Base-by-base conservation (phyloP, 2,113 vertebrate species). In the Gallinago media region DNA sequence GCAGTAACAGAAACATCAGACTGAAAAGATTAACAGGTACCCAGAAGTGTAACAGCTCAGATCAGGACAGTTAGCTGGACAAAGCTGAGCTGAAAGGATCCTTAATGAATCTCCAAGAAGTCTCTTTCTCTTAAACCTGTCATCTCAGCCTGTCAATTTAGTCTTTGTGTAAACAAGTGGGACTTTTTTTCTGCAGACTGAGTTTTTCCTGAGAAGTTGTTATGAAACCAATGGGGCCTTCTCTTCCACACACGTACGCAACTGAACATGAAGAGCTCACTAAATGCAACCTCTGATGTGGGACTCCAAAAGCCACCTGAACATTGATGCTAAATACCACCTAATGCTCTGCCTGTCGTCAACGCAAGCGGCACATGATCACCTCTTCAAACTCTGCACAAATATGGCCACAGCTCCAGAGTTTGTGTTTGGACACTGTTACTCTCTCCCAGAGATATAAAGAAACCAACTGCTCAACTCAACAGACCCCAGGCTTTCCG, bases 321-420 rank as follows among this genome's bases (percentile, higher is more conserved):
- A 49, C 31, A 5, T 3, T 14, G 32, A 26, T 21, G 61, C 11
- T 27, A 42, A 67, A 61, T 18, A 36, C 25, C 46, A 62, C 5
- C 65, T 46, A 25, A 15, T 3, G 16, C 59, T 40, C 63, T 47
- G 11, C 2, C 23, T 26, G 31, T 1, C 31, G 32, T 1, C 58
- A 68, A 8, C 0, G 1, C 49, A 52, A 70, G 21, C 38, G 23
- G 62, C 22, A 9, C 10, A 0, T 0, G 2, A 23, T 6, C 62
- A 66, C 58, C 74, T 49, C 42, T 56, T 38, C 27, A 52, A 44
- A 9, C 2, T 16, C 31, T 42, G 23, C 36, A 11, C 29, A n/a
- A 4, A 14, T 1, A 3, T 5, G 14, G 40, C 8, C 58, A 59
- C 34, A 17, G 17, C 66, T 34, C n/a, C 65, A 29, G 3, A 1